phyloP scores from a whole-genome alignment of 2,888 invertebrate genomes.

The Rhopalosiphum nymphaeae region DNA sequence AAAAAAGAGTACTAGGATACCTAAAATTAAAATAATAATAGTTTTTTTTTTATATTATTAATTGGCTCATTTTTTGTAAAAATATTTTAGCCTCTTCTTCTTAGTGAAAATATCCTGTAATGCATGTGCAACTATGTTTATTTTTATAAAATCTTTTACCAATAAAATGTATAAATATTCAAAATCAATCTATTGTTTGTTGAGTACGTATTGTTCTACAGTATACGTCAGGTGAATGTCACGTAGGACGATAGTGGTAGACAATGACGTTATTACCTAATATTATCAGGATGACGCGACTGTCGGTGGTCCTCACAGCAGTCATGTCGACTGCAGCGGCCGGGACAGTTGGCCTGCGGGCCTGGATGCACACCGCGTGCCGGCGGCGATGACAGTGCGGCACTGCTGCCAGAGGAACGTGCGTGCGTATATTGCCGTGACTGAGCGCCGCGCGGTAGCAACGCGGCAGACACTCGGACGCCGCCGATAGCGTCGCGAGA shows the following conservation, averaged over 20 bases:
- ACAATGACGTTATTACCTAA: neutral
- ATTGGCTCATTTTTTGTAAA: neutral
- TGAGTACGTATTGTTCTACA: neutral
- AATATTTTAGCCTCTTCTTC: neutral
- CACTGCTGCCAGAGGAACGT: neutral
- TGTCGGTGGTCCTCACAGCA: neutral
- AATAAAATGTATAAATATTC: neutral
- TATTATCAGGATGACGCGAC: neutral
- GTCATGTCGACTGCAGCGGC: neutral
- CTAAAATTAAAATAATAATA: neutral
- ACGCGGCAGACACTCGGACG: conserved; percentile 60
- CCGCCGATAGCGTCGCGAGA: conserved; percentile 26
- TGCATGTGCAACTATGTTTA: neutral
- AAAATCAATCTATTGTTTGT: neutral
- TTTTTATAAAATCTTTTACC: neutral
- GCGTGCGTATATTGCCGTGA: conserved; percentile 21
- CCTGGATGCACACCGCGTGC: neutral
- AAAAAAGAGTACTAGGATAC: neutral
- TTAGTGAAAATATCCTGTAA: neutral
- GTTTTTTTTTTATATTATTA: neutral
- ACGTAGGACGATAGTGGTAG: neutral
- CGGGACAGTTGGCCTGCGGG: conserved; percentile 14
- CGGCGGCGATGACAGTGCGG: neutral
- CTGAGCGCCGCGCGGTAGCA: neutral
- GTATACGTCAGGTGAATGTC: neutral